Base-by-base conservation (phyloP, 2,113 vertebrate species). In the Corythornis cristatus region DNA sequence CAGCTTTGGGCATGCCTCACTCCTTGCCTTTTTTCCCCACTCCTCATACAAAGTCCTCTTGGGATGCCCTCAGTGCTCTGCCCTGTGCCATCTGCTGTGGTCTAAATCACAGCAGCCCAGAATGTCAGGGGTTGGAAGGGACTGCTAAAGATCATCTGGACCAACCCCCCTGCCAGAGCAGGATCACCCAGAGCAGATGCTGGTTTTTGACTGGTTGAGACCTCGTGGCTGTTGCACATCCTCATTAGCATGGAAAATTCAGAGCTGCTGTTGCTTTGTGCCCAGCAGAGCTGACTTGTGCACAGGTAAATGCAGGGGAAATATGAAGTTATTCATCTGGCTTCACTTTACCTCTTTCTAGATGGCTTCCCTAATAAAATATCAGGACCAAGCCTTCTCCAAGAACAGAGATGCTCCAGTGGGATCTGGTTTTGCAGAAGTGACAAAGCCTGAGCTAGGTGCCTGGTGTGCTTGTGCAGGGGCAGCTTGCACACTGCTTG, bases 31-130 rank as follows among this genome's bases (percentile, higher is more conserved):
- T 46, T 57, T 33, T 48, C 33, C 43, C 16, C 4, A 8, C 25
- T 57, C 35, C 88, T 81, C 26, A 66, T 17, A 7, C 6, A 26
- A 37, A 65, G 21, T 12, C 12, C 57, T 46, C 53, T 50, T 0
- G 0, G 37, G 31, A 50, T 13, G 17, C 9, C 29, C 26, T 43
- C 67, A 57, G 5, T 18, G 12, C 0, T 3, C 35, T 37, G 45
- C 54, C 56, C 65, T 19, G 83, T 43, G 18, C 21, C 54, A 21
- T 65, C 35, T 75, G 8, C 61, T 9, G 5, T n/a, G 37, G 28
- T 51, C 45, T 50, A 50, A 50, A 50, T 50, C 48, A 23, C 48
- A 50, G 48, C 48, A 50, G 12, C 48, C 25, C 48, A 50, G 48
- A 50, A 23, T 23, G 48, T 11, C 23, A 23, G 48, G 22, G 48